These are phyloP conservation scores for Neomicropteryx cornuta DNA, from an alignment of 1,140 invertebrate genomes.

Conservation along the genomic window DNA sequence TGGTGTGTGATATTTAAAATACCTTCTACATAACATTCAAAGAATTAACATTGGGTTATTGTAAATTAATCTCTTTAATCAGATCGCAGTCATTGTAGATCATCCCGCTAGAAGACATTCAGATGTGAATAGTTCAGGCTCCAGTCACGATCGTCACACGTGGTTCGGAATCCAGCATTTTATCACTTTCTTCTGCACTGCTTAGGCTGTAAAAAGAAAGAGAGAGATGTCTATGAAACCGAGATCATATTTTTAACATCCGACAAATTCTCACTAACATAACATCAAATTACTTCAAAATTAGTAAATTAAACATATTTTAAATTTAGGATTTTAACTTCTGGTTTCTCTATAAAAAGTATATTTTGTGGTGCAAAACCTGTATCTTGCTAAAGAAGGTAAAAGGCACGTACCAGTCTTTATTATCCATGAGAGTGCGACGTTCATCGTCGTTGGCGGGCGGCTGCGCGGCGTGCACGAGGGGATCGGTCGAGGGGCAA, in stretches of 20 bases:
- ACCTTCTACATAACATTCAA: no score
- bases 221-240: constrained; percentile 1
- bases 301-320: background rate
- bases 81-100: no score
- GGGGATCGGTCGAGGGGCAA: constrained; percentile 61
- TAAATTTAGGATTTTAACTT: background rate
- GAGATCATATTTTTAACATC: no score
- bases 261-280: background rate
- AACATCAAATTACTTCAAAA: background rate
- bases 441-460: constrained; percentile 50
- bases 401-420: constrained; percentile 42
- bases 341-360: background rate
- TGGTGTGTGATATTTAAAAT: no score
- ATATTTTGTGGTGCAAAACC: background rate
- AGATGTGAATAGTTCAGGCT: no score
- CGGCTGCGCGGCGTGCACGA: constrained; percentile 56
- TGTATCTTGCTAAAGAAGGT: background rate
- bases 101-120: no score
- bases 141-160: no score
- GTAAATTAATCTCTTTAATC: no score
- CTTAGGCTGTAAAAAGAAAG: constrained; percentile 37
- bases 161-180: constrained; percentile 53
- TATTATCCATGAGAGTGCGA: constrained; percentile 58
- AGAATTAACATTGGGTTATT: no score
- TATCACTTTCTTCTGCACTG: constrained; percentile 52